phyloP scores from a whole-genome alignment of 2,113 vertebrate genomes.

The Pteropus alecto region DNA sequence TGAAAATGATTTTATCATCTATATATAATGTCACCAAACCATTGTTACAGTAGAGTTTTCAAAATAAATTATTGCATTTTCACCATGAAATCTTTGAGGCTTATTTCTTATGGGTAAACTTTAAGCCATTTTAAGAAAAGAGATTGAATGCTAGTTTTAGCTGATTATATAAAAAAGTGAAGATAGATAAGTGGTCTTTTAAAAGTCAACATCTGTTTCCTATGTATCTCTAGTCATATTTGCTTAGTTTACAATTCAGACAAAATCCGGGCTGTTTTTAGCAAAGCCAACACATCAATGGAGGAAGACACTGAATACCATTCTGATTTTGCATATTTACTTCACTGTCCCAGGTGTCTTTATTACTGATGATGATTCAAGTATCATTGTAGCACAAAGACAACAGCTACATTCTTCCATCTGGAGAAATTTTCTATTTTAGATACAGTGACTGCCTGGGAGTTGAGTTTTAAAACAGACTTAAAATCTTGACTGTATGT shows the following conservation, averaged over 20 bases:
- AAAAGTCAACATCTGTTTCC: conserved; percentile 69
- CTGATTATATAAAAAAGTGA: conserved; percentile 62
- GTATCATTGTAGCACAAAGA: background rate
- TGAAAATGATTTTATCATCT: conserved; percentile 49
- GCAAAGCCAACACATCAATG: conserved; percentile 51
- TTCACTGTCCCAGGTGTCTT: conserved; percentile 35
- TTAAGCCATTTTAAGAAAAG: conserved; percentile 45
- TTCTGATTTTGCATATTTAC: conserved; percentile 59
- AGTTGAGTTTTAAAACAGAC: background rate
- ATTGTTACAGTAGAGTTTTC: conserved; percentile 7
- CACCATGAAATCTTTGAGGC: conserved; percentile 8
- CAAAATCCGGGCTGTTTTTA: conserved; percentile 66
- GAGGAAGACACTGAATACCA: conserved; percentile 58
- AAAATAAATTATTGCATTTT: conserved; percentile 41
- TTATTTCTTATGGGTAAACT: conserved; percentile 17
- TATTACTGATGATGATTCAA: conserved; percentile 41
- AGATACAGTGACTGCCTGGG: background rate
- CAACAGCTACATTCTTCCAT: background rate
- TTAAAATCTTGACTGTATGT: background rate
- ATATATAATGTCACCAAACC: background rate
- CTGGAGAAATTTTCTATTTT: background rate
- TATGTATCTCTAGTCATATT: conserved; percentile 28
- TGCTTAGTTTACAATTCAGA: conserved; percentile 68
- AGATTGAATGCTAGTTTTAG: conserved; percentile 53
- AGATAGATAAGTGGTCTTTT: conserved; percentile 58